A percentile compares a stretch with the other conserved stretches of the same genome.
Conservation (phyloP, 2,797 vertebrate species). For the Chaetophractus vellerosus region DNA sequence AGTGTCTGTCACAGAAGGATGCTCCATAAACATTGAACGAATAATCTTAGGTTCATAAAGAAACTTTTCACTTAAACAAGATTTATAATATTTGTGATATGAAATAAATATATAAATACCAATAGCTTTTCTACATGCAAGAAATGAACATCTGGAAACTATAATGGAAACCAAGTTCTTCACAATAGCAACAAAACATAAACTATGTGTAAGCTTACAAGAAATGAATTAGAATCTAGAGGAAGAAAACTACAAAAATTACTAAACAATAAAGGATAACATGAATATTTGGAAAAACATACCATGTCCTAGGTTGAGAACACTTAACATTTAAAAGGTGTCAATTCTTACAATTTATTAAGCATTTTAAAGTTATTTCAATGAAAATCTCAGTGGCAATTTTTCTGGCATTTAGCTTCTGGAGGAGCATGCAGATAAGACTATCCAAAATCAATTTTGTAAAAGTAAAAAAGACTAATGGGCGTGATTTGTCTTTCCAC, state of each 20-base stretch:
- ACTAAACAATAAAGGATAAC: not conserved
- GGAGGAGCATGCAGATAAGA: not conserved
- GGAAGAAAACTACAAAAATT: not conserved
- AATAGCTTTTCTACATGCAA: not conserved
- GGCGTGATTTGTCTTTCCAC: not conserved
- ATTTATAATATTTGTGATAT: slow-evolving; percentile 32
- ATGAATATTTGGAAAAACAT: slow-evolving; percentile 32
- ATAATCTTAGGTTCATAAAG: not conserved
- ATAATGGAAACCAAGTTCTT: not conserved
- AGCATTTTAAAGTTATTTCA: slow-evolving; percentile 11
- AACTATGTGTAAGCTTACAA: not conserved
- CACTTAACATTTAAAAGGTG: not conserved
- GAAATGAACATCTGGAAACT: not conserved
- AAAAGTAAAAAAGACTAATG: not conserved
- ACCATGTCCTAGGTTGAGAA: not conserved
- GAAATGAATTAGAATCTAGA: not conserved
- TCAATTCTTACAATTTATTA: not conserved
- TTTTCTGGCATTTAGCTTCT: slow-evolving; percentile 29
- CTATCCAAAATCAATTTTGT: slow-evolving; percentile 5
- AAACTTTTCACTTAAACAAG: not conserved
- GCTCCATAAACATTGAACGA: not conserved
- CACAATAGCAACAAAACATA: not conserved
- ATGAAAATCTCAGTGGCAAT: not conserved
- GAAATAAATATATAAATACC: slow-evolving; percentile 31
- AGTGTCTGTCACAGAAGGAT: not conserved